phyloP scores from a whole-genome alignment of 2,888 invertebrate species.

The Sipha maydis region DNA sequence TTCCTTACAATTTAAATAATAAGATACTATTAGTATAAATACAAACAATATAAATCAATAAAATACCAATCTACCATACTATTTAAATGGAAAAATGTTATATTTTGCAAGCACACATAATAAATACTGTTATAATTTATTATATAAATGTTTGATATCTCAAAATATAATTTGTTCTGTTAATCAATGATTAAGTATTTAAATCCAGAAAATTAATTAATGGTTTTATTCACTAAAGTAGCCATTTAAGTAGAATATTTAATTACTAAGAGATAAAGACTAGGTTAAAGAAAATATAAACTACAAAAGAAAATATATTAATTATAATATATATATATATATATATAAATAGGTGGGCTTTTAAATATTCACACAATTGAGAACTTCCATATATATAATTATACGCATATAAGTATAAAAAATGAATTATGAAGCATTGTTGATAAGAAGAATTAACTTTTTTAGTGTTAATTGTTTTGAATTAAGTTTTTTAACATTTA shows the following conservation, averaged over 20 bases:
- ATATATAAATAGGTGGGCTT: conserved; percentile 31
- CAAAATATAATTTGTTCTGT: conserved; percentile 56
- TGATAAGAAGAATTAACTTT: conserved; percentile 26
- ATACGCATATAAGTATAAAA: conserved; percentile 44
- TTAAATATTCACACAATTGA: conserved; percentile 31
- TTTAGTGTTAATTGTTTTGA: conserved; percentile 4
- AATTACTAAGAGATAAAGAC: conserved; percentile 47
- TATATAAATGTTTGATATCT: conserved; percentile 25
- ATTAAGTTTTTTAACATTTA: conserved; percentile 29
- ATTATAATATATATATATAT: too few relatives aligned
- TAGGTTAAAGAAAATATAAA: conserved; percentile 55
- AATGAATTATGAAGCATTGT: conserved; percentile 14
- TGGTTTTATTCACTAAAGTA: conserved; percentile 35
- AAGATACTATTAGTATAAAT: conserved; percentile 37
- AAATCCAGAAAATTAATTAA: conserved; percentile 20
- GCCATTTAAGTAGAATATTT: conserved; percentile 52
- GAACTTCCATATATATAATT: conserved; percentile 24
- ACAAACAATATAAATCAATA: conserved; percentile 55
- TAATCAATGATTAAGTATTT: conserved; percentile 21
- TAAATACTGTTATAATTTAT: conserved; percentile 46
- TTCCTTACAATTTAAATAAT: conserved; percentile 43
- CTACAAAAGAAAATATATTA: conserved; percentile 54
- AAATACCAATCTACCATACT: conserved; percentile 48
- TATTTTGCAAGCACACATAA: conserved; percentile 37
- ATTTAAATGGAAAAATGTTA: conserved; percentile 29